Evolutionary conservation across 2,113 vertebrate genomes (phyloP), one percentile per base, ranked within the genome.

Genomic region (Osmerus eperlanus): DNA sequence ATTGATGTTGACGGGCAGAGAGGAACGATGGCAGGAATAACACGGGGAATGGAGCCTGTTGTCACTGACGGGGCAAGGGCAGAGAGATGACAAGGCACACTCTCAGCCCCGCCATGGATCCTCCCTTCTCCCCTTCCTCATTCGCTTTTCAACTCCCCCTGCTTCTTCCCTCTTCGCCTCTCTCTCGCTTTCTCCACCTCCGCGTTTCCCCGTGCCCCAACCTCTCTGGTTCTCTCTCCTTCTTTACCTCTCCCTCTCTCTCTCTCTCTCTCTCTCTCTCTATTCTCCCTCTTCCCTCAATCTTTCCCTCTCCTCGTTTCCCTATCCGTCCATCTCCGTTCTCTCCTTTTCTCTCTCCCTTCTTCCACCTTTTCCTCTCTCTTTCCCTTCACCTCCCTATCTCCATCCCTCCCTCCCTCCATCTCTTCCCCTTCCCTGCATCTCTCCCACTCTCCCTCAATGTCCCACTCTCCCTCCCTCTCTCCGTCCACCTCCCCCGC

Each of bases 401-500:
- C 32, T 6, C 3, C 32, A 2, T 8, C 7, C 3, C 3, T 3
- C 32, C 1, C 32, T 6, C 32, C 32, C 32, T 36, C 32, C 7
- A 36, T 1, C 32, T 36, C 19, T 16, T 11, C 32, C 52, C 7
- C 32, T 6, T 36, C 41, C 41, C 41, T 47, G 4, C 32, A 36
- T 36, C 32, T 36, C 32, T 36, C 29, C 29, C 29, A 4, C 29
- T 32, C 29, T 32, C 29, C 29, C 29, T 32, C 3, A 3, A 32
- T 32, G 3, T 32, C 29, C 29, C 36, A 8, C 1, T 7, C 4
- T 32, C 52, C 19, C 71, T 53, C 55, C 62, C 4, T 18, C 58
- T 67, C 56, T 15, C 61, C 9, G 5, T 47, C 9, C 7, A 63
- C 16, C 29, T 71, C 55, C 29, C 36, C 15, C 71, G 74, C 77